Base-by-base conservation (phyloP, 2,797 vertebrate genomes). In the Valencia hispanica region DNA sequence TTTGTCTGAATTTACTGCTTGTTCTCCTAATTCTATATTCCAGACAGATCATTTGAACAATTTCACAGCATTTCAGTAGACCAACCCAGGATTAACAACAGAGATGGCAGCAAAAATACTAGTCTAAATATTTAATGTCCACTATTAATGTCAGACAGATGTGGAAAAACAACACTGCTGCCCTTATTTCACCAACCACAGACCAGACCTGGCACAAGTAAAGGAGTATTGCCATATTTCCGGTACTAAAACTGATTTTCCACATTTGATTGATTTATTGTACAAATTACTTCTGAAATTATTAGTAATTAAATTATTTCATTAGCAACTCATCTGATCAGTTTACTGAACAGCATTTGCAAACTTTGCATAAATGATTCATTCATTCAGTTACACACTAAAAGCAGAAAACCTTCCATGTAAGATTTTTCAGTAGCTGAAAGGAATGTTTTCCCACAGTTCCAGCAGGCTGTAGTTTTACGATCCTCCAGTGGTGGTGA, bases 1-100 rank as follows among this genome's bases (percentile, higher is more conserved):
- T n/a, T 77, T 14, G 69, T 86, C 50, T 25, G 34, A n/a, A 45
- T 84, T 74, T 72, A 32, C 63, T 51, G 80, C 51, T 68, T 83
- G 81, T 10, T 73, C 50, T 22, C 27, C 1, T 75, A 15, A 41
- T 74, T 72, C 68, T 55, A 79, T 53, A 68, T 72, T 61, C 78
- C 1, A 39, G 57, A 74, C 73, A 45, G 1, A 47, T 1, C 72
- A 9, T 34, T 39, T 11, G 32, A 27, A 22, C 45, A 47, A 43
- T 27, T 32, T 27, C 15, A 48, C 36, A 70, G 18, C 48, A 68
- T 4, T 70, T 69, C 41, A 75, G 69, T 25, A 69, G 32, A 43
- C 10, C 3, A 39, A 36, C 18, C 11, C 36, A 36, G 22, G 34
- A 71, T 50, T 27, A 69, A 48, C 65, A 9, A 17, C 14, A 55